Evolutionary conservation across 2,888 invertebrate genomes (phyloP).

Genomic region (Drosophila algonquin): DNA sequence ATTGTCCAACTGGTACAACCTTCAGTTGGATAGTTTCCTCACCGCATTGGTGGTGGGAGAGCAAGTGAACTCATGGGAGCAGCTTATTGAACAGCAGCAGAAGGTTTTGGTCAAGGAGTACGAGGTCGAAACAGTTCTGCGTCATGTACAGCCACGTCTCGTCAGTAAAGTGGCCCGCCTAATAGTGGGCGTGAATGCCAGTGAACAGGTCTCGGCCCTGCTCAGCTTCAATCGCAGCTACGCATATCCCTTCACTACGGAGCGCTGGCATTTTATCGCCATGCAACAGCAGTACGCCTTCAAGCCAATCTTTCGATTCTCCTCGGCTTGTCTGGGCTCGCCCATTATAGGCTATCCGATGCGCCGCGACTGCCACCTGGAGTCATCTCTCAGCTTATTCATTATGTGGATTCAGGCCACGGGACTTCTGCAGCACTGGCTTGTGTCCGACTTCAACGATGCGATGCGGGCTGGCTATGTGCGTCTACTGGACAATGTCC

Average conservation of each 20-base stretch:
- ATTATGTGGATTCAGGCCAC: slow-evolving; percentile 66
- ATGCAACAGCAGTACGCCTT: slow-evolving; percentile 76
- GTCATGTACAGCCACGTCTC: slow-evolving; percentile 58
- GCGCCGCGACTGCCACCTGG: slow-evolving; percentile 68
- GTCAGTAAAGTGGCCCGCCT: slow-evolving; percentile 45
- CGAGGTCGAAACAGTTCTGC: slow-evolving; percentile 59
- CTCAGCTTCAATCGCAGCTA: slow-evolving; percentile 69
- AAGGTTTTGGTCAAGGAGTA: slow-evolving; percentile 65
- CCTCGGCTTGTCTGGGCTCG: slow-evolving; percentile 73
- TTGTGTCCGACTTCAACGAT: slow-evolving; percentile 61
- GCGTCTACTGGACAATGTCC: slow-evolving; percentile 60
- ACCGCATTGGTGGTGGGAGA: slow-evolving; percentile 69
- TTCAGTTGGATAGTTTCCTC: slow-evolving; percentile 71
- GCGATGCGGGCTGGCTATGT: slow-evolving; percentile 64
- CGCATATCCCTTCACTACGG: slow-evolving; percentile 69
- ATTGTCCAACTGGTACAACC: slow-evolving; percentile 69
- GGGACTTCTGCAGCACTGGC: slow-evolving; percentile 60
- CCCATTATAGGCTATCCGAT: slow-evolving; percentile 68
- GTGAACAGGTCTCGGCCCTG: slow-evolving; percentile 65
- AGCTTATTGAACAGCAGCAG: slow-evolving; percentile 67
- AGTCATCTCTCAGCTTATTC: slow-evolving; percentile 55
- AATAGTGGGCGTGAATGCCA: slow-evolving; percentile 61
- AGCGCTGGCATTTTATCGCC: slow-evolving; percentile 74
- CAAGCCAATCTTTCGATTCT: slow-evolving; percentile 69
- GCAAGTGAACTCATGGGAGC: slow-evolving; percentile 73